These are phyloP conservation scores for Thumatha senex DNA, from an alignment of 2,888 invertebrate species.

Conservation along the genomic window DNA sequence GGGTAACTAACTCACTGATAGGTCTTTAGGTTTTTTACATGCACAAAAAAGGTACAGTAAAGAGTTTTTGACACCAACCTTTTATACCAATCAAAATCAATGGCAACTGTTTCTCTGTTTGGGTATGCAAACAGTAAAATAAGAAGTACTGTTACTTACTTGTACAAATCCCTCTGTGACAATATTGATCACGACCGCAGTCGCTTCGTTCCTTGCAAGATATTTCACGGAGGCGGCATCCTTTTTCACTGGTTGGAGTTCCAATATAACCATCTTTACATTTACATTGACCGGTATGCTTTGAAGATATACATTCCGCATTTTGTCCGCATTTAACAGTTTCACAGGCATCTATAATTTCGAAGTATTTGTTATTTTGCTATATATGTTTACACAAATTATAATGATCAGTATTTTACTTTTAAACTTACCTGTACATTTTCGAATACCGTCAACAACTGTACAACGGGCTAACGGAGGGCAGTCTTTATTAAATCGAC, in stretches of 20 bases:
- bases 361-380: neutral
- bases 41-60: no score
- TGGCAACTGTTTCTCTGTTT: no score
- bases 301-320: constrained; percentile 90
- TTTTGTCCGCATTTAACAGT: constrained; percentile 91
- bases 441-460: constrained; percentile 87
- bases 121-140: no score
- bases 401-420: neutral
- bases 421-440: constrained; percentile 86
- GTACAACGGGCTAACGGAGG: constrained; percentile 91
- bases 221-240: constrained; percentile 90
- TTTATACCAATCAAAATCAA: no score
- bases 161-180: constrained; percentile 91
- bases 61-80: no score
- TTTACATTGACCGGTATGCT: constrained; percentile 90
- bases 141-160: constrained; percentile 71
- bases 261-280: constrained; percentile 92
- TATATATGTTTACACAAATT: neutral
- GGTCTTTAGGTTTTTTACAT: no score
- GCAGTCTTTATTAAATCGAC: constrained; percentile 90
- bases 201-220: constrained; percentile 88
- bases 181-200: constrained; percentile 91
- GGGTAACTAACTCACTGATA: no score
- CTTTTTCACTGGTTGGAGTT: constrained; percentile 87
- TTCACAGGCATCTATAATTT: constrained; percentile 88